Evolutionary conservation across 2,888 invertebrate species (phyloP).

Genomic region (Eupithecia subfuscata): DNA sequence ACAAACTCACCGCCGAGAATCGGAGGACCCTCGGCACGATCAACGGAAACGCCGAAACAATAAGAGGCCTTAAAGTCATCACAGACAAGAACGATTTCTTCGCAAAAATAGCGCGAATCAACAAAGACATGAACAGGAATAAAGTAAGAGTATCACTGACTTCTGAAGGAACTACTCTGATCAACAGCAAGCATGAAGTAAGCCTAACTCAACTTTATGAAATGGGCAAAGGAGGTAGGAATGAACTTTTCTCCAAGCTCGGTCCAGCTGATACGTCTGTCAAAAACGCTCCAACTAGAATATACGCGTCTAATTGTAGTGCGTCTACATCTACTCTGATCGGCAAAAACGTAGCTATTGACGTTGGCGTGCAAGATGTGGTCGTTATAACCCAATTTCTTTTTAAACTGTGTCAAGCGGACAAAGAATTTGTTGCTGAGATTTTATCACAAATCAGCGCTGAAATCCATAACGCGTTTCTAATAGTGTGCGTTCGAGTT

Average conservation of each 20-base stretch:
- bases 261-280: slow-evolving; percentile 48
- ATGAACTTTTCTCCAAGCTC: slow-evolving; percentile 47
- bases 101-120: slow-evolving; percentile 48
- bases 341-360: slow-evolving; percentile 1
- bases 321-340: not conserved
- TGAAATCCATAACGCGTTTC: slow-evolving; percentile 25
- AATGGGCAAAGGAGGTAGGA: slow-evolving; percentile 46
- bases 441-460: slow-evolving; percentile 24
- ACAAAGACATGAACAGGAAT: slow-evolving; percentile 52
- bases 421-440: slow-evolving; percentile 28
- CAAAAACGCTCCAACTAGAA: slow-evolving; percentile 50
- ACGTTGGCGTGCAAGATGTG: not conserved
- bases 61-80: slow-evolving; percentile 57
- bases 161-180: slow-evolving; percentile 48
- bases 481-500: slow-evolving; percentile 19
- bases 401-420: slow-evolving; percentile 22
- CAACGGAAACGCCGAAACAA: slow-evolving; percentile 66
- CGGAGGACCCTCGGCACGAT: slow-evolving; percentile 58
- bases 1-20: slow-evolving; percentile 68
- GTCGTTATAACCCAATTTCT: slow-evolving; percentile 13
- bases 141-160: slow-evolving; percentile 51
- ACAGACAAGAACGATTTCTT: slow-evolving; percentile 54
- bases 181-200: slow-evolving; percentile 47
- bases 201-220: slow-evolving; percentile 43
- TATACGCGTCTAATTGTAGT: slow-evolving; percentile 27